Conservation (phyloP, 2,797 vertebrate species). For the Tarsius wallacei region DNA sequence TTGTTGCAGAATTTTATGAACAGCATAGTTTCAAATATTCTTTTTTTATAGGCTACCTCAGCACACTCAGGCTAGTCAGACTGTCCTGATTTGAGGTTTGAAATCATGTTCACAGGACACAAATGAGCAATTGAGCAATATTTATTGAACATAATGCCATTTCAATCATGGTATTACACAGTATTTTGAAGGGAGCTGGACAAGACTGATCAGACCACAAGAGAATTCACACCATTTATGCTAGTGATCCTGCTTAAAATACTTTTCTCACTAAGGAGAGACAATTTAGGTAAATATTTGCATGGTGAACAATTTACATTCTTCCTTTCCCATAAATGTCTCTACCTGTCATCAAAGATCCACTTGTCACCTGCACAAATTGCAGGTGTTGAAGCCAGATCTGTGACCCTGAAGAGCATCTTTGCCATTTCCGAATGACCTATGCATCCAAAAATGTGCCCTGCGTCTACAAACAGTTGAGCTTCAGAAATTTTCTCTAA, state of each 20-base stretch:
- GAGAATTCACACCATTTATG: neutral
- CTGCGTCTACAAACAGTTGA: neutral
- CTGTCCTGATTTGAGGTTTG: neutral
- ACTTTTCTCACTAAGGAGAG: neutral
- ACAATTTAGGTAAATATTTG: slow-evolving; percentile 73
- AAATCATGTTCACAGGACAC: neutral
- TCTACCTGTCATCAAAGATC: slow-evolving; percentile 73
- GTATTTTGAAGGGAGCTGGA: neutral
- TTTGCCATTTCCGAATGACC: slow-evolving; percentile 69
- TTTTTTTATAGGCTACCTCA: neutral
- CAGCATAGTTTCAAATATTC: neutral
- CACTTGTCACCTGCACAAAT: slow-evolving; percentile 72
- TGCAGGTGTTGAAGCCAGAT: slow-evolving; percentile 68
- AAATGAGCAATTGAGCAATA: neutral
- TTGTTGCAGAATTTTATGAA: neutral
- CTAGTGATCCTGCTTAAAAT: neutral
- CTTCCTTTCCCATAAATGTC: slow-evolving; percentile 72
- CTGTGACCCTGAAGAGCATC: slow-evolving; percentile 37
- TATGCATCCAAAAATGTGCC: slow-evolving; percentile 74
- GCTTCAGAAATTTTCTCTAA: slow-evolving; percentile 64
- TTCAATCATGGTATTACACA: neutral
- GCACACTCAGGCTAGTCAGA: neutral
- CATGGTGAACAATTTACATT: slow-evolving; percentile 73
- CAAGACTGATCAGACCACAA: slow-evolving; percentile 14
- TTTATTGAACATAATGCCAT: neutral